Percentiles rank a stretch among this genome's conserved stretches.
phyloP scores from a whole-genome alignment of 2,888 invertebrate genomes.

The Drosophila demipolita region DNA sequence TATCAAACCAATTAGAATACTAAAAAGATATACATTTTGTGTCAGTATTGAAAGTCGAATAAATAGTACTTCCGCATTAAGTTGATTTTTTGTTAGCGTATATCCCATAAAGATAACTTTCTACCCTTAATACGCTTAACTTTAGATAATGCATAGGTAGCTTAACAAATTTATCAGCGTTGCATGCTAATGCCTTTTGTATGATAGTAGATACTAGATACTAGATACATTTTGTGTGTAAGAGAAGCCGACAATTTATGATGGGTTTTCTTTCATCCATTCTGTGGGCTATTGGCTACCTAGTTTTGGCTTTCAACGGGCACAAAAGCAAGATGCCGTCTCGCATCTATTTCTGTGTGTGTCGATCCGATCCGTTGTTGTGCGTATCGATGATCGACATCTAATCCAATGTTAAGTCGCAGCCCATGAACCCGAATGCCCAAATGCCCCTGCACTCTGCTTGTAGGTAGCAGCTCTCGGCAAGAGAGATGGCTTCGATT shows the following conservation, averaged over 20 bases:
- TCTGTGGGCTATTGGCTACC: slow-evolving; percentile 44
- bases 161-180: slow-evolving; percentile 39
- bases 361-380: slow-evolving; percentile 40
- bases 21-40: not conserved
- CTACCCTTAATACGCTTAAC: slow-evolving; percentile 51
- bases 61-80: slow-evolving; percentile 13
- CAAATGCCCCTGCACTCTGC: slow-evolving; percentile 12
- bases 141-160: slow-evolving; percentile 33
- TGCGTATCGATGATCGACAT: slow-evolving; percentile 71
- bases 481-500: slow-evolving; percentile 13
- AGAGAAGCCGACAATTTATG: slow-evolving; percentile 68
- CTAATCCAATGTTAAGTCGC: slow-evolving; percentile 72
- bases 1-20: not conserved
- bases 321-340: slow-evolving; percentile 35
- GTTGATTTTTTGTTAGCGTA: not conserved
- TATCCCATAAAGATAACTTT: slow-evolving; percentile 20
- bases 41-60: not conserved
- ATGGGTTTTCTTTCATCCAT: slow-evolving; percentile 33
- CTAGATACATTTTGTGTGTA: slow-evolving; percentile 20
- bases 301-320: slow-evolving; percentile 44
- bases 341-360: slow-evolving; percentile 24
- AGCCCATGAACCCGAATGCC: slow-evolving; percentile 53
- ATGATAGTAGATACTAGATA: slow-evolving; percentile 12
- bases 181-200: slow-evolving; percentile 62
- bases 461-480: slow-evolving; percentile 31